phyloP scores from a whole-genome alignment of 2,888 invertebrate species.

The Emmelina monodactyla region DNA sequence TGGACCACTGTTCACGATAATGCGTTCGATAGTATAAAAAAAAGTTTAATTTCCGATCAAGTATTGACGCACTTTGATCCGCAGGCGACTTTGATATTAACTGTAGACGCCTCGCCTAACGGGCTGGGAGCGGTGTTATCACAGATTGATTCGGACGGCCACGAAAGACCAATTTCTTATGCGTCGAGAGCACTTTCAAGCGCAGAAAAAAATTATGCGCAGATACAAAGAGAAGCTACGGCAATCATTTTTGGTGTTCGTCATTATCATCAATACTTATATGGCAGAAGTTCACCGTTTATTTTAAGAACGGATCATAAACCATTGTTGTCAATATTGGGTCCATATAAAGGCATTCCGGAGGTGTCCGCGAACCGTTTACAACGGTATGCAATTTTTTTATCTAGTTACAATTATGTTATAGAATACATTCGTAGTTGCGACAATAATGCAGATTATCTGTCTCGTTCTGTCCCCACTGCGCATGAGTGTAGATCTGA shows the following conservation, averaged over 20 bases:
- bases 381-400: not conserved
- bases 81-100: not conserved
- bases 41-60: not conserved
- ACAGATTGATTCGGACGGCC: not conserved
- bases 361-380: not conserved
- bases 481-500: too few relatives aligned
- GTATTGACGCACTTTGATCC: not conserved
- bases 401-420: not conserved
- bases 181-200: not conserved
- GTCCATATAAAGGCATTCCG: not conserved
- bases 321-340: not conserved
- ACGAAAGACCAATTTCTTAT: not conserved
- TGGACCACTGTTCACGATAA: not conserved
- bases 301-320: too few relatives aligned
- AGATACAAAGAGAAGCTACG: conserved; percentile 6
- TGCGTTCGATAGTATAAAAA: not conserved
- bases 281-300: too few relatives aligned
- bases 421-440: not conserved
- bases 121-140: not conserved
- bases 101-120: not conserved
- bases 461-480: too few relatives aligned
- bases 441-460: not conserved
- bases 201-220: conserved; percentile 5
- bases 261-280: too few relatives aligned
- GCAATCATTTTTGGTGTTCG: conserved; percentile 4